phyloP scores from a whole-genome alignment of 1,140 invertebrate genomes.

The Saccostrea cuccullata region DNA sequence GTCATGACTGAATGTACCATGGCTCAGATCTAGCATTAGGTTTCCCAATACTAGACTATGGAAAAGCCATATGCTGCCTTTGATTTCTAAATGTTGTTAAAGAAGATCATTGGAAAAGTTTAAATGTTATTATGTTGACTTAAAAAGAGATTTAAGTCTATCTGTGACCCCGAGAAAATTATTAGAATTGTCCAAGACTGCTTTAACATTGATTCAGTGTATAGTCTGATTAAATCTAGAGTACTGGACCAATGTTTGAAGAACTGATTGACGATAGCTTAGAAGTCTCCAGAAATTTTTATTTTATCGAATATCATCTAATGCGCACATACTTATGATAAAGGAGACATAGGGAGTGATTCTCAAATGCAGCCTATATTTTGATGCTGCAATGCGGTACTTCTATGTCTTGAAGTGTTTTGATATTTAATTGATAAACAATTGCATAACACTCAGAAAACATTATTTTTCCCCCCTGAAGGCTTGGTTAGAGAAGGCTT shows the following conservation, averaged over 20 bases:
- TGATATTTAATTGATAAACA: not conserved
- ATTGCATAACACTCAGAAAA: too few species aligned
- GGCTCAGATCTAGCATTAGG: not conserved
- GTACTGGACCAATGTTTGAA: not conserved
- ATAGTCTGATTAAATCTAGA: not conserved
- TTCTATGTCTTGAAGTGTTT: not conserved
- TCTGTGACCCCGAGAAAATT: not conserved
- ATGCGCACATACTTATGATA: too few species aligned
- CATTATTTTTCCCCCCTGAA: too few species aligned
- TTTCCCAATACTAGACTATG: not conserved
- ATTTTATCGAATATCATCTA: too few species aligned
- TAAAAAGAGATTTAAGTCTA: not conserved
- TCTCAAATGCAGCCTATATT: not conserved
- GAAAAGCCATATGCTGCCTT: not conserved
- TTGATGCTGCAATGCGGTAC: not conserved
- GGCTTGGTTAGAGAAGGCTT: too few species aligned
- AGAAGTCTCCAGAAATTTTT: too few species aligned
- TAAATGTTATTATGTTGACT: slow-evolving; percentile 10
- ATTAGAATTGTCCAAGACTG: not conserved
- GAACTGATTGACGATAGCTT: not conserved
- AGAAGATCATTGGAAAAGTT: not conserved
- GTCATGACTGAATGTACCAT: not conserved
- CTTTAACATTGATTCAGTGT: not conserved
- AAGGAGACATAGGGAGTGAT: too few species aligned
- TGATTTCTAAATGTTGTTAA: not conserved